Conservation (phyloP, 2,113 vertebrate species). For the Fukomys damarensis region DNA sequence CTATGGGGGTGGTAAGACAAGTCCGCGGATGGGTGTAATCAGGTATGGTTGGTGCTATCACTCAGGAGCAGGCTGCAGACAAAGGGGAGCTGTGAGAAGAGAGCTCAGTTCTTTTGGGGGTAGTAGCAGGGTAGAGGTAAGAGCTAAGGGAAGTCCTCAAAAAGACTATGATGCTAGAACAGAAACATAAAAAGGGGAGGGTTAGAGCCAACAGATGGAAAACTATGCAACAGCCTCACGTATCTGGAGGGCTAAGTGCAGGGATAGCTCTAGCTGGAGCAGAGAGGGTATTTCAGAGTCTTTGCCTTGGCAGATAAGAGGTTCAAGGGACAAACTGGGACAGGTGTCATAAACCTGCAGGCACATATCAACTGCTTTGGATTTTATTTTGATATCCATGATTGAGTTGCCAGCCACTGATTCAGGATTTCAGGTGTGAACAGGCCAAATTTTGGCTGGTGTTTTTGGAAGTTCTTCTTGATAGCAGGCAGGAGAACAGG, state of each 20-base stretch:
- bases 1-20: not conserved
- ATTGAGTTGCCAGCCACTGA: not conserved
- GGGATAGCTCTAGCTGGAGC: not conserved
- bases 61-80: not conserved
- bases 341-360: not conserved
- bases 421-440: not conserved
- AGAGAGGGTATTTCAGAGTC: too few relatives aligned
- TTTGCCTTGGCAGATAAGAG: not conserved
- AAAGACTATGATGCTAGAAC: not conserved
- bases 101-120: not conserved
- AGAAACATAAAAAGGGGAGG: not conserved
- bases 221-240: not conserved
- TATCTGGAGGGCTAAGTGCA: not conserved
- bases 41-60: not conserved
- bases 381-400: not conserved
- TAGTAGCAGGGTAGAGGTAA: not conserved
- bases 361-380: not conserved
- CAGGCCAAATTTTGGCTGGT: not conserved
- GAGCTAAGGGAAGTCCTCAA: not conserved
- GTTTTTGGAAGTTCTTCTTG: not conserved
- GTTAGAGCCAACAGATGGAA: not conserved
- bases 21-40: too few relatives aligned
- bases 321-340: not conserved
- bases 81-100: not conserved
- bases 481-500: not conserved